Conservation (phyloP, 1,140 invertebrate species). For the Acromyrmex charruanus region DNA sequence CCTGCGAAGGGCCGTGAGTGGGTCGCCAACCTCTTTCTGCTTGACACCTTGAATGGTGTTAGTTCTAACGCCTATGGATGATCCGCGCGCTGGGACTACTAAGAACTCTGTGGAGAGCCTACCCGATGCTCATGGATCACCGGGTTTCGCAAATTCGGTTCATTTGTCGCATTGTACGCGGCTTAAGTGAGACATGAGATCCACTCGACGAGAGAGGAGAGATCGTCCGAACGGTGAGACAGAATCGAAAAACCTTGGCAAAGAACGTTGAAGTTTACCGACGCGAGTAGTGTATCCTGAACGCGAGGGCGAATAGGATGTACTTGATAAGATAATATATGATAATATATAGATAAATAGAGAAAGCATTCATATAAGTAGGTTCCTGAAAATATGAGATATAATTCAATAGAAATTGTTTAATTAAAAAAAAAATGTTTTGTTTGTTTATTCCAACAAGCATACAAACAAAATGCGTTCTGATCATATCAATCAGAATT, state of each 20-base stretch:
- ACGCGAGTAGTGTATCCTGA: constrained; percentile 59
- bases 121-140: constrained; percentile 69
- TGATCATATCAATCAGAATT: too few species aligned
- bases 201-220: constrained; percentile 75
- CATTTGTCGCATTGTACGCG: constrained; percentile 86
- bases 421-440: too few species aligned
- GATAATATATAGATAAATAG: constrained; percentile 6
- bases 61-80: constrained; percentile 84
- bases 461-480: too few species aligned
- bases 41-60: constrained; percentile 86
- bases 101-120: constrained; percentile 70
- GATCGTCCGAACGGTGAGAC: constrained; percentile 64
- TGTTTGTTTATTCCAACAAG: too few species aligned
- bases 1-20: constrained; percentile 73
- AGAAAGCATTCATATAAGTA: too few species aligned
- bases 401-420: not conserved
- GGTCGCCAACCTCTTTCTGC: constrained; percentile 79
- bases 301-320: not conserved
- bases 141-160: constrained; percentile 87
- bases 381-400: not conserved
- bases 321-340: constrained; percentile 16
- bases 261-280: constrained; percentile 86
- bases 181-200: constrained; percentile 84
- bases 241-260: constrained; percentile 78
- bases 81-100: constrained; percentile 76